Percentiles rank a stretch among this genome's conserved stretches.
These are phyloP conservation scores for Dipodomys spectabilis DNA, from an alignment of 2,113 vertebrate species.

Conservation along the genomic window DNA sequence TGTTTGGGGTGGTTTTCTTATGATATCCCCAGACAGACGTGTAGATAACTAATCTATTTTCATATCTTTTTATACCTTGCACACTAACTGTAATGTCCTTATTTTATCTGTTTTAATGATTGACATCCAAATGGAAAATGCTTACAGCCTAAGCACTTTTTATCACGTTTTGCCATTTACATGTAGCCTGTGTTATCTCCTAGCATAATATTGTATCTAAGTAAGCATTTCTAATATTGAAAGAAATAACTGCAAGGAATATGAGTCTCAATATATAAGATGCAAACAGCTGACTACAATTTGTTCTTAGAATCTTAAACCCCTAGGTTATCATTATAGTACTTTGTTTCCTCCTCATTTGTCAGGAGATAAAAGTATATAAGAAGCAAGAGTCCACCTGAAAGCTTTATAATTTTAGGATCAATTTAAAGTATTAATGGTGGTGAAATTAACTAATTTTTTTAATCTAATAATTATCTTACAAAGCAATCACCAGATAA, in stretches of 20 bases:
- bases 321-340: background rate
- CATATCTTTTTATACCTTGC: no score
- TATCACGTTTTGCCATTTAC: background rate
- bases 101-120: background rate
- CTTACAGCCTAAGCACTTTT: background rate
- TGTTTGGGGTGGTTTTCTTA: no score
- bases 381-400: background rate
- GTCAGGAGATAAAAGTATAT: background rate
- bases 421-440: background rate
- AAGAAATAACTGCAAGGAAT: background rate
- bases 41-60: no score
- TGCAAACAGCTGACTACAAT: background rate
- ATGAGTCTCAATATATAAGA: background rate
- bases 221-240: background rate
- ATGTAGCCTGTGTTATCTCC: background rate
- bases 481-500: background rate
- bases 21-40: no score
- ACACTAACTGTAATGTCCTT: background rate
- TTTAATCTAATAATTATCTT: background rate
- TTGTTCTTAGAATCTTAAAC: background rate
- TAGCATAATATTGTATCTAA: background rate
- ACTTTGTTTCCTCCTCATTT: background rate
- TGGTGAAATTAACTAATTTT: slow-evolving; percentile 16
- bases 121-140: slow-evolving; percentile 4
- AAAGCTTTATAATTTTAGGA: background rate